phyloP scores from a whole-genome alignment of 2,888 invertebrate genomes.

The Marronus borbonicus region DNA sequence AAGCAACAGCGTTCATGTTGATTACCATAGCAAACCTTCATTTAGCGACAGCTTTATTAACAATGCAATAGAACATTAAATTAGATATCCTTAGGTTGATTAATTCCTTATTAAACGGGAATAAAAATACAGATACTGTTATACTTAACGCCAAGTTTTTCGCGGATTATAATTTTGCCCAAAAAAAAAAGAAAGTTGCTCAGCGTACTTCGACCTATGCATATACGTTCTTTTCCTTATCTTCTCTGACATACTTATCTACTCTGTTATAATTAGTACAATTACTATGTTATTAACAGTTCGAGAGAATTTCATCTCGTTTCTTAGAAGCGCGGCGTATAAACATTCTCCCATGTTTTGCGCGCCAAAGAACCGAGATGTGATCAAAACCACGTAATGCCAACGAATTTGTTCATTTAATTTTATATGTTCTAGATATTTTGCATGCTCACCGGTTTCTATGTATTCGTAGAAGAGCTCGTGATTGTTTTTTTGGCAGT shows the following conservation, averaged over 20 bases:
- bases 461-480: neutral
- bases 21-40: no score
- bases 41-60: no score
- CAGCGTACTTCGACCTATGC: no score
- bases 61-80: no score
- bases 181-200: no score
- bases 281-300: neutral
- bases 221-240: neutral
- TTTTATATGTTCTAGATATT: neutral
- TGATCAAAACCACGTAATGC: neutral
- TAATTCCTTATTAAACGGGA: no score
- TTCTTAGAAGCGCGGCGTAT: neutral
- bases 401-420: neutral
- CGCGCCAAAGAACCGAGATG: neutral
- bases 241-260: neutral
- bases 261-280: neutral
- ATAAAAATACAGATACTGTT: neutral
- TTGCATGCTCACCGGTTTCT: neutral
- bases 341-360: neutral
- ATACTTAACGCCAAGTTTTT: neutral
- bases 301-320: constrained; percentile 3
- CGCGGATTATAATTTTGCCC: neutral
- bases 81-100: no score
- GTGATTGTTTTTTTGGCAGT: constrained; percentile 1
- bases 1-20: no score